Percentiles rank a stretch among this genome's conserved stretches.
These are phyloP conservation scores for Cetonia aurata DNA, from an alignment of 2,888 invertebrate species.

Conservation along the genomic window DNA sequence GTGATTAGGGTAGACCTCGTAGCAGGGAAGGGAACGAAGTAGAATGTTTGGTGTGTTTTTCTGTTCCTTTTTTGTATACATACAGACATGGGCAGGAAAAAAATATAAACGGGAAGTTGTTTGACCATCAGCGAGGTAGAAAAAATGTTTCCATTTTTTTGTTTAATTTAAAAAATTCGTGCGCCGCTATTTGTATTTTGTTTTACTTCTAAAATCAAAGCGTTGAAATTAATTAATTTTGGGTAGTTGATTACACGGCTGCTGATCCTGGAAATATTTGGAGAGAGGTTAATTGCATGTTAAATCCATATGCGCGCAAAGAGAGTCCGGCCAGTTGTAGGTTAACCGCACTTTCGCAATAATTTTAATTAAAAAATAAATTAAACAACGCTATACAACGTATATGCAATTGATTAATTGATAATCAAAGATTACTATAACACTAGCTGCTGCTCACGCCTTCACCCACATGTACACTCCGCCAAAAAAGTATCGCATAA, in stretches of 20 bases:
- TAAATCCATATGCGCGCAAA: not conserved
- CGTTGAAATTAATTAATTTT: slow-evolving; percentile 20
- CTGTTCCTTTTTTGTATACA: slow-evolving; percentile 9
- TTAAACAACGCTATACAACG: too few species aligned
- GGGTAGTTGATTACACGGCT: slow-evolving; percentile 2
- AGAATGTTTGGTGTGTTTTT: not conserved
- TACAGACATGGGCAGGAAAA: slow-evolving; percentile 8
- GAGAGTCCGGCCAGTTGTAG: not conserved
- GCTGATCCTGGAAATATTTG: not conserved
- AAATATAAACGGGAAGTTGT: slow-evolving; percentile 20
- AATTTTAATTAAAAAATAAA: too few species aligned
- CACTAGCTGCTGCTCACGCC: too few species aligned
- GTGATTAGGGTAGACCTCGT: slow-evolving; percentile 20
- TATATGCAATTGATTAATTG: too few species aligned
- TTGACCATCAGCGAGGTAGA: slow-evolving; percentile 6
- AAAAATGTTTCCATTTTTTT: slow-evolving; percentile 16
- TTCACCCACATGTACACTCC: too few species aligned
- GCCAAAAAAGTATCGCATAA: too few species aligned
- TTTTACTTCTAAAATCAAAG: slow-evolving; percentile 26
- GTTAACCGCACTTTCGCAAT: too few species aligned
- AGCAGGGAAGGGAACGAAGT: not conserved
- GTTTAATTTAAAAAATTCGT: slow-evolving; percentile 22
- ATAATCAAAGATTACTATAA: too few species aligned
- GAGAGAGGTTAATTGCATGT: not conserved
- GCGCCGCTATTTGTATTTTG: slow-evolving; percentile 20